Percentiles rank a stretch among this genome's conserved stretches.
Conservation (phyloP, 92 coral and sea anemone genomes). For the Meandrina meandrites region DNA sequence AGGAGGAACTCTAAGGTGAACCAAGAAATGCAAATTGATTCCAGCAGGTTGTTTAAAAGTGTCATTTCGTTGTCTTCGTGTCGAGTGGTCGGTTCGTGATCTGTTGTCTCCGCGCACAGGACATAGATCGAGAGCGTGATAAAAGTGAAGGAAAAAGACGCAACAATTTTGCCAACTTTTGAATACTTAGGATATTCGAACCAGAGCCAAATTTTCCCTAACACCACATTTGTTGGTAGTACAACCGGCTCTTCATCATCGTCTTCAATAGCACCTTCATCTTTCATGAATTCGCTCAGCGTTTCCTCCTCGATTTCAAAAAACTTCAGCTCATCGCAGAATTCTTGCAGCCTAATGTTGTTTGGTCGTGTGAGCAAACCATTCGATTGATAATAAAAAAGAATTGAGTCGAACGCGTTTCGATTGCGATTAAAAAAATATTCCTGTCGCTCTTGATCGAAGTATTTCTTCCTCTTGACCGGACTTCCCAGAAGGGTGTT, state of each 20-base stretch:
- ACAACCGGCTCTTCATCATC: conserved; percentile 43
- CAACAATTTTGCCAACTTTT: conserved; percentile 61
- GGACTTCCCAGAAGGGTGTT: conserved; percentile 83
- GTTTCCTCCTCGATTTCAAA: conserved; percentile 82
- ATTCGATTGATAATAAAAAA: conserved; percentile 90
- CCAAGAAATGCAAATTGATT: conserved; percentile 78
- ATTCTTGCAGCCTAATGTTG: conserved; percentile 78
- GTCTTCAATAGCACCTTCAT: conserved; percentile 66
- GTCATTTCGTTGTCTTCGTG: neutral
- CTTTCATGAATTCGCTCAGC: conserved; percentile 58
- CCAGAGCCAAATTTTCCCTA: conserved; percentile 73
- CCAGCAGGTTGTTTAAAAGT: conserved; percentile 42
- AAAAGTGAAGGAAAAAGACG: conserved; percentile 74
- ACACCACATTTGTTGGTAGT: conserved; percentile 49
- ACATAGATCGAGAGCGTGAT: conserved; percentile 76
- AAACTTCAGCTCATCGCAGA: conserved; percentile 79
- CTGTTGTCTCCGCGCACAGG: conserved; percentile 78
- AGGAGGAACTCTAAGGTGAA: conserved; percentile 74
- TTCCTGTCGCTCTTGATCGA: conserved; percentile 70
- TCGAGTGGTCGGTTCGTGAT: neutral
- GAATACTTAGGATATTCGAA: conserved; percentile 85
- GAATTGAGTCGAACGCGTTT: conserved; percentile 90
- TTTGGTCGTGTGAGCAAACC: conserved; percentile 89
- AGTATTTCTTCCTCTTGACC: conserved; percentile 67
- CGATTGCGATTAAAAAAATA: conserved; percentile 89